phyloP scores from a whole-genome alignment of 2,888 invertebrate genomes.

The Sinotaia quadrata region DNA sequence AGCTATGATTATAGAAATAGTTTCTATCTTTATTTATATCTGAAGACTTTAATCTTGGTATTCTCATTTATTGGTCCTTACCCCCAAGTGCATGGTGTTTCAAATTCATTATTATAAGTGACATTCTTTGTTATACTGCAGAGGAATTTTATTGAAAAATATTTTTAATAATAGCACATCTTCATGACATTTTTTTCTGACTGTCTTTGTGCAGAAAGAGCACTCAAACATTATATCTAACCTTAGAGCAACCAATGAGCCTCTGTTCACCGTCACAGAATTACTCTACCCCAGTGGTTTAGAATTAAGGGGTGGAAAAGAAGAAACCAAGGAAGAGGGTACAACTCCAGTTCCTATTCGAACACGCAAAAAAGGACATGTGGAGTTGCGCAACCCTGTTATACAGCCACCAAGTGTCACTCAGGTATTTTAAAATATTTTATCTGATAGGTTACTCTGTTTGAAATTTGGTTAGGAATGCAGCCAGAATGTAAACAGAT shows the following conservation, averaged over 20 bases:
- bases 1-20: too few species aligned
- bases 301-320: slow-evolving; percentile 68
- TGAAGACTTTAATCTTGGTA: too few species aligned
- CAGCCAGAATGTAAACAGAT: background rate
- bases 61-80: too few species aligned
- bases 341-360: slow-evolving; percentile 70
- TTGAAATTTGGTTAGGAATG: background rate
- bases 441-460: background rate
- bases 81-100: too few species aligned
- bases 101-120: too few species aligned
- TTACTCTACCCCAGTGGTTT: slow-evolving; percentile 47
- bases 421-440: slow-evolving; percentile 31
- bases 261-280: slow-evolving; percentile 69
- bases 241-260: slow-evolving; percentile 81
- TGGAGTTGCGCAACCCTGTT: slow-evolving; percentile 60
- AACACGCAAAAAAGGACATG: slow-evolving; percentile 62
- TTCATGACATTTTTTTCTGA: too few species aligned
- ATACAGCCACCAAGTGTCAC: slow-evolving; percentile 53
- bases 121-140: too few species aligned
- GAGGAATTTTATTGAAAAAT: too few species aligned
- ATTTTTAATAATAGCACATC: too few species aligned
- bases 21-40: too few species aligned
- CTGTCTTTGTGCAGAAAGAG: slow-evolving; percentile 93
- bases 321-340: slow-evolving; percentile 62
- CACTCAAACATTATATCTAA: slow-evolving; percentile 94